Evolutionary conservation across 2,888 invertebrate species (phyloP), one percentile per base, ranked within the genome.

Genomic region (Agonopterix subpropinquella): DNA sequence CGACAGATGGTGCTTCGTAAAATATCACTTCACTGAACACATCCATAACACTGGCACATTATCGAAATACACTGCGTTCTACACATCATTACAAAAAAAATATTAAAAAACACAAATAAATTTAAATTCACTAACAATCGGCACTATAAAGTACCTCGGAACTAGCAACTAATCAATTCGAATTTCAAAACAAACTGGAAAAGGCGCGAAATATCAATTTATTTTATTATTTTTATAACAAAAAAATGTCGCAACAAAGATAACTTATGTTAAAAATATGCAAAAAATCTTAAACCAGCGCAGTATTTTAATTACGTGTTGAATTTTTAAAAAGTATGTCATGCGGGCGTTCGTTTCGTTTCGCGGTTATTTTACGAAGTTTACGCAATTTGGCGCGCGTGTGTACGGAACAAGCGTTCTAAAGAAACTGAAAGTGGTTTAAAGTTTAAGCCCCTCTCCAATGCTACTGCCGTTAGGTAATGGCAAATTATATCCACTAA

Each of bases 381-480:
- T 42, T 76, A 65, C 74, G 66, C 66, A 74, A 73, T 61, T 39
- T 9, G 28, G 5, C 65, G 70, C 62, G 73, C 83, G 86, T 79
- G 83, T 66, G 72, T 58, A 56, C 80, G 58, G 57, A 54, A 61
- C 75, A 67, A 71, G 64, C 62, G 64, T 65, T 67, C 67, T 61
- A 62, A 64, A 64, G 82, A 86, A 86, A 87, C 87, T 87, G 86
- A 87, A 85, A 87, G 87, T 85, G 73, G 65, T 65, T 59, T 61
- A 46, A 51, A n/a, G 59, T 58, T 57, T 57, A 55, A 55, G 63
- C 69, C 71, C 41, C 73, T 65, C 67, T 60, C 8, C 64, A 65
- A 66, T 57, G 63, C 63, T 58, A 58, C 57, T 52, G 59, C 47
- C 52, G 65, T 80, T 79, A 76, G 68, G 73, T 75, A 77, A 80